Conservation (phyloP, 2,888 invertebrate species). For the Elegia similella region DNA sequence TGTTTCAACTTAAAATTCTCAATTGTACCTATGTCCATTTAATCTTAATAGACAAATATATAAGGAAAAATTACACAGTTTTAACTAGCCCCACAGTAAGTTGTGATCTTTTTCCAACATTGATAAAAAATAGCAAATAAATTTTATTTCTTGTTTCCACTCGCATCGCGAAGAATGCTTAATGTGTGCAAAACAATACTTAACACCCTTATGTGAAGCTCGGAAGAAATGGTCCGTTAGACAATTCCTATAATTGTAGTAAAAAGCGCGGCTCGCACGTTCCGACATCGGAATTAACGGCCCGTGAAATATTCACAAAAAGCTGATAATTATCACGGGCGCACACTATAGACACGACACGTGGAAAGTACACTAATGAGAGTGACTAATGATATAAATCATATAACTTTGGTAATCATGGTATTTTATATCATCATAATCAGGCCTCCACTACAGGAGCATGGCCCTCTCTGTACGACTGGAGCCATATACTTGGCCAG, state of each 20-base stretch:
- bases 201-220: conserved; percentile 12
- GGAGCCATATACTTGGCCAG: no score
- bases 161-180: neutral
- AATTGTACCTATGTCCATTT: neutral
- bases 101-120: no score
- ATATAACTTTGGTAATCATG: no score
- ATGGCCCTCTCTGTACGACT: no score
- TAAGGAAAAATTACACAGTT: no score
- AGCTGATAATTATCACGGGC: conserved; percentile 44
- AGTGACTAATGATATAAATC: no score
- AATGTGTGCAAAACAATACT: conserved; percentile 14
- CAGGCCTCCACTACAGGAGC: no score
- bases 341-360: conserved; percentile 21
- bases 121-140: neutral
- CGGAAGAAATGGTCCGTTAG: conserved; percentile 10
- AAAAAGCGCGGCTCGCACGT: conserved; percentile 17
- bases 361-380: neutral
- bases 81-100: no score
- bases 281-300: conserved; percentile 40
- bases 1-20: no score
- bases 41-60: neutral
- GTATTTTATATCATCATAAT: no score
- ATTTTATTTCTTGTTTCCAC: neutral
- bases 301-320: conserved; percentile 63
- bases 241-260: conserved; percentile 17